phyloP scores from a whole-genome alignment of 2,113 vertebrate genomes.

The Anarrhichthys ocellatus region DNA sequence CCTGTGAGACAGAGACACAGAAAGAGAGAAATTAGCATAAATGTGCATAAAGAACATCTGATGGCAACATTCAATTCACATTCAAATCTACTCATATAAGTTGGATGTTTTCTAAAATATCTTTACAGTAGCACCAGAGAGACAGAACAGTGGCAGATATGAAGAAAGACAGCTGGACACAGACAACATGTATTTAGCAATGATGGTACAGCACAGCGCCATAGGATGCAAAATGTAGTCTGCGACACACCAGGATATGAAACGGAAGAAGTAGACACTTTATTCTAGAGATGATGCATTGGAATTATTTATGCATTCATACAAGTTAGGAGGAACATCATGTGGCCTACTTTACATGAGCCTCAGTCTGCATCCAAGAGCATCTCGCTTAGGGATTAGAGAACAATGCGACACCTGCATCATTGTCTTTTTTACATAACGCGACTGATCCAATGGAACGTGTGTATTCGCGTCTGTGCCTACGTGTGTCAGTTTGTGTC shows the following conservation, averaged over 20 bases:
- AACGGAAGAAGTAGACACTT: slow-evolving; percentile 8
- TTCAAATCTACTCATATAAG: neutral
- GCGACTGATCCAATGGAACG: slow-evolving; percentile 31
- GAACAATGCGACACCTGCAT: slow-evolving; percentile 71
- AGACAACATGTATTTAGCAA: neutral
- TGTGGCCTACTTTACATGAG: slow-evolving; percentile 55
- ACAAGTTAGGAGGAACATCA: slow-evolving; percentile 43
- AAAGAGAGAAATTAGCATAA: neutral
- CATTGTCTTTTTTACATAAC: slow-evolving; percentile 69
- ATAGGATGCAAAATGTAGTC: neutral
- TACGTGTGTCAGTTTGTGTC: slow-evolving; percentile 1
- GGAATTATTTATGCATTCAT: slow-evolving; percentile 46
- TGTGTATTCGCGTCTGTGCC: neutral
- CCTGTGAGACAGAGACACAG: slow-evolving; percentile 80
- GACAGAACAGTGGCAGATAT: neutral
- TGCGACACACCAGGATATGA: slow-evolving; percentile 16
- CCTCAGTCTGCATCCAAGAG: slow-evolving; percentile 31
- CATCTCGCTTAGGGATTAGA: slow-evolving; percentile 67
- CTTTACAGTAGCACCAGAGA: neutral
- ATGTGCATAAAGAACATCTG: neutral
- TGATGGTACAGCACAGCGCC: neutral
- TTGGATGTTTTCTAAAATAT: slow-evolving; percentile 5
- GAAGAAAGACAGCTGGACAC: neutral
- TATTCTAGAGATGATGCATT: slow-evolving; percentile 17
- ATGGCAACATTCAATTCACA: neutral